These are phyloP conservation scores for Hirundichthys speculiger DNA, from an alignment of 2,113 vertebrate species.

Conservation along the genomic window DNA sequence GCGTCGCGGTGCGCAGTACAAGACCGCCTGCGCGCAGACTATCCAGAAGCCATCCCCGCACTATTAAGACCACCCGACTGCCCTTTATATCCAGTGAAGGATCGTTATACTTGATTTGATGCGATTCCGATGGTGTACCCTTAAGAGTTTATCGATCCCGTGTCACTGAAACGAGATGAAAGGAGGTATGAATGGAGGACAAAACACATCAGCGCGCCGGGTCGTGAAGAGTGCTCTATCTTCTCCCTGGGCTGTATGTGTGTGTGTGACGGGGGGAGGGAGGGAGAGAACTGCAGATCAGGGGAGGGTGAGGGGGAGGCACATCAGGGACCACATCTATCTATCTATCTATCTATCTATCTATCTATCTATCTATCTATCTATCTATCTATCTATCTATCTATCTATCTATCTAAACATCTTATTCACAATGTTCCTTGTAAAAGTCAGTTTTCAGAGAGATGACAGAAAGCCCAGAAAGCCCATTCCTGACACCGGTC, in stretches of 20 bases:
- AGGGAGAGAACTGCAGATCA: constrained; percentile 28
- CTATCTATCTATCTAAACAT: neutral
- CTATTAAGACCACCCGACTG: neutral
- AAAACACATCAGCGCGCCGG: constrained; percentile 31
- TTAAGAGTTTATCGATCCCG: constrained; percentile 45
- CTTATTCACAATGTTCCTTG: neutral
- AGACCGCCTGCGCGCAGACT: constrained; percentile 25
- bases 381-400: constrained; percentile 16
- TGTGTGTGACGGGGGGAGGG: constrained; percentile 22
- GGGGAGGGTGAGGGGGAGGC: constrained; percentile 32
- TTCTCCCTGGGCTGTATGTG: constrained; percentile 27
- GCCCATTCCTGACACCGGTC: constrained; percentile 51
- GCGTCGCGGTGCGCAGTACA: constrained; percentile 38
- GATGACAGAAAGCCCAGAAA: constrained; percentile 53
- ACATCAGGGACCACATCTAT: constrained; percentile 43
- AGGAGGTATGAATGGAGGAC: constrained; percentile 31
- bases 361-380: constrained; percentile 30
- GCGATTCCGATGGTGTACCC: constrained; percentile 7
- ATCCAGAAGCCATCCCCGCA: constrained; percentile 3
- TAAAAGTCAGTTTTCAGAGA: constrained; percentile 24
- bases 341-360: constrained; percentile 39
- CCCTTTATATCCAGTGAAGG: constrained; percentile 37
- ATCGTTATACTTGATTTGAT: constrained; percentile 30
- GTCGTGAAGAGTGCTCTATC: constrained; percentile 32
- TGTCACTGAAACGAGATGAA: constrained; percentile 29